phyloP scores from a whole-genome alignment of 2,113 vertebrate genomes.

The Nansenia antarctica region DNA sequence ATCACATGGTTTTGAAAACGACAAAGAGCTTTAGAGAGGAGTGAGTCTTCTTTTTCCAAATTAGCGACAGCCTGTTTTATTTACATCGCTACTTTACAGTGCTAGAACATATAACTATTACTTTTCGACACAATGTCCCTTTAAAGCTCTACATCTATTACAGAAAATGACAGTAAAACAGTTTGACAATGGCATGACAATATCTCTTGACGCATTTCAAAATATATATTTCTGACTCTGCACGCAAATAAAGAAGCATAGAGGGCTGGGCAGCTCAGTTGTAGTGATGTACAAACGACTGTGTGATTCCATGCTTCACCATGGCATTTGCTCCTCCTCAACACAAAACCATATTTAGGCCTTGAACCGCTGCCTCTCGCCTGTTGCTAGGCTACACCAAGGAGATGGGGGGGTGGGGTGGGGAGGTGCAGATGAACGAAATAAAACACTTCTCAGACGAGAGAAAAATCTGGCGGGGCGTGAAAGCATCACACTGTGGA shows the following conservation, averaged over 20 bases:
- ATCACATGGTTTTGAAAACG: no score
- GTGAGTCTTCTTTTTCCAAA: no score
- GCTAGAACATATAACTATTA: no score
- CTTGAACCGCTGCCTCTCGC: slow-evolving; percentile 54
- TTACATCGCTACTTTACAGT: no score
- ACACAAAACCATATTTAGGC: slow-evolving; percentile 57
- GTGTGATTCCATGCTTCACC: slow-evolving; percentile 41
- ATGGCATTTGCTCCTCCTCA: slow-evolving; percentile 51
- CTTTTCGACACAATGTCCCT: no score
- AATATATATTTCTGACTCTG: not conserved
- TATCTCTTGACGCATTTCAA: no score
- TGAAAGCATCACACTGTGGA: slow-evolving; percentile 39
- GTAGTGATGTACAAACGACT: slow-evolving; percentile 49
- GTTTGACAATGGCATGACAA: slow-evolving; percentile 45
- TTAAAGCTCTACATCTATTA: slow-evolving; percentile 33
- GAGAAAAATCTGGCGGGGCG: slow-evolving; percentile 33
- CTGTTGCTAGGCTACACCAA: slow-evolving; percentile 58
- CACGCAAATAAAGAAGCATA: slow-evolving; percentile 32
- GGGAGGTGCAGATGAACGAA: no score
- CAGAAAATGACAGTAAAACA: slow-evolving; percentile 19
- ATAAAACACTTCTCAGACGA: slow-evolving; percentile 48
- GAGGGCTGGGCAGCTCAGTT: slow-evolving; percentile 24
- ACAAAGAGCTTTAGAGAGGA: no score
- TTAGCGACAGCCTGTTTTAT: no score
- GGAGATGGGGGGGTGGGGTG: slow-evolving; percentile 20